Conservation (phyloP, 2,797 vertebrate genomes). For the Acomys russatus region DNA sequence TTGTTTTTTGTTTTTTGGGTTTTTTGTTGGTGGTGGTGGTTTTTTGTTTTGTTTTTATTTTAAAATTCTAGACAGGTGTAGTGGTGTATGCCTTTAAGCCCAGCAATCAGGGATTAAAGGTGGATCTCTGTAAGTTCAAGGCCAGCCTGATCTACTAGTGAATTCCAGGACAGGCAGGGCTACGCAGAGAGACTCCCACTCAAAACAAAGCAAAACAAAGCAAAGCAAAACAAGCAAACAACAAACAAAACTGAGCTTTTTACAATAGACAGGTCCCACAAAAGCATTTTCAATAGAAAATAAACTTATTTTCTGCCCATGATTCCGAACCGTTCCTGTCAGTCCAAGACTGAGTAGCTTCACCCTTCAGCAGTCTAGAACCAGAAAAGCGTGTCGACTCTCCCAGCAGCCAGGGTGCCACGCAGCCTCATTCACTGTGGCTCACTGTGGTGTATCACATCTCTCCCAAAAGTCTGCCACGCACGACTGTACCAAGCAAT, state of each 20-base stretch:
- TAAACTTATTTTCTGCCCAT: slow-evolving; percentile 24
- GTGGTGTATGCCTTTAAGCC: background rate
- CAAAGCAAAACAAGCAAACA: background rate
- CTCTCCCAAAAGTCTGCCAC: background rate
- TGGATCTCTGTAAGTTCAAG: background rate
- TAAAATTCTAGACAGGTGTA: background rate
- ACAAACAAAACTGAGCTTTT: slow-evolving; percentile 4
- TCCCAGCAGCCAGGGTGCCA: background rate
- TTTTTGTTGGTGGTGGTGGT: no score
- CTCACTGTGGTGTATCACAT: no score
- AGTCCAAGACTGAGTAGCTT: slow-evolving; percentile 40
- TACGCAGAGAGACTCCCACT: background rate
- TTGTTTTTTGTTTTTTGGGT: no score
- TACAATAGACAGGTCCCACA: slow-evolving; percentile 22
- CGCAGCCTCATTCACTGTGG: background rate
- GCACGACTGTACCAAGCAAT: background rate
- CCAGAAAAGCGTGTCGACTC: background rate
- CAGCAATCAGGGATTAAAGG: background rate
- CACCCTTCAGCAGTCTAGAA: slow-evolving; percentile 14
- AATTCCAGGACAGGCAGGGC: background rate
- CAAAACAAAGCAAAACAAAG: background rate
- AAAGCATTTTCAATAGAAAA: slow-evolving; percentile 49
- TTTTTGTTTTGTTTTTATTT: background rate
- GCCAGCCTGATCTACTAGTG: background rate
- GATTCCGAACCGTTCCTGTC: slow-evolving; percentile 53